A percentile compares a stretch with the other conserved stretches of the same genome.
phyloP scores from a whole-genome alignment of 2,797 vertebrate species.

The Sebastes cheni region DNA sequence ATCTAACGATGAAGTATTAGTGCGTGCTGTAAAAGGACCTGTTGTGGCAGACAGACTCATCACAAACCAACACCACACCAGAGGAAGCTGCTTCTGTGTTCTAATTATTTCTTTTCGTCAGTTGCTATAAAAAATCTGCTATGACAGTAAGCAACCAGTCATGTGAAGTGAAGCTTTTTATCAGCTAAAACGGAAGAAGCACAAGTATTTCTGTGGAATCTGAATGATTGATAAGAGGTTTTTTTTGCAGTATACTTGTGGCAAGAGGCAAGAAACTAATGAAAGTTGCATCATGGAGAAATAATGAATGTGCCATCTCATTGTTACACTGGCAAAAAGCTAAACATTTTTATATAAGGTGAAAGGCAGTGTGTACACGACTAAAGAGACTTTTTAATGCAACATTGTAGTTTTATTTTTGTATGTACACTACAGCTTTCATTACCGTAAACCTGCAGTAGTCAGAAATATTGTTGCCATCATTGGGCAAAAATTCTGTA shows the following conservation, averaged over 20 bases:
- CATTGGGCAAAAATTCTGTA: no score
- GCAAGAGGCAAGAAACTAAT: neutral
- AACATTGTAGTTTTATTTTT: neutral
- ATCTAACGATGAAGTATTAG: neutral
- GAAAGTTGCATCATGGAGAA: neutral
- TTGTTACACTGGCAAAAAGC: neutral
- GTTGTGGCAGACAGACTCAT: neutral
- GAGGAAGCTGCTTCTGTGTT: conserved; percentile 37
- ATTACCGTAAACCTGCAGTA: neutral
- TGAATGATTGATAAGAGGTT: neutral
- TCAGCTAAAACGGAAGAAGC: neutral
- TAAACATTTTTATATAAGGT: neutral
- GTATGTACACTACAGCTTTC: neutral
- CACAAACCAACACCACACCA: conserved; percentile 4
- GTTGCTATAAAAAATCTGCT: conserved; percentile 21
- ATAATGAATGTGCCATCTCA: neutral
- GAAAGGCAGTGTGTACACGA: neutral
- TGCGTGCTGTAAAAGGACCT: neutral
- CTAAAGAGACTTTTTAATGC: neutral
- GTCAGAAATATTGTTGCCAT: no score
- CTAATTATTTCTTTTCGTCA: conserved; percentile 18
- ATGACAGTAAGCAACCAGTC: neutral
- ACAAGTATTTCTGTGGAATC: neutral
- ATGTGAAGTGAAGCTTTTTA: neutral
- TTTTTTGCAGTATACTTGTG: neutral